phyloP scores from a whole-genome alignment of 1,140 invertebrate genomes.

The Musca domestica region DNA sequence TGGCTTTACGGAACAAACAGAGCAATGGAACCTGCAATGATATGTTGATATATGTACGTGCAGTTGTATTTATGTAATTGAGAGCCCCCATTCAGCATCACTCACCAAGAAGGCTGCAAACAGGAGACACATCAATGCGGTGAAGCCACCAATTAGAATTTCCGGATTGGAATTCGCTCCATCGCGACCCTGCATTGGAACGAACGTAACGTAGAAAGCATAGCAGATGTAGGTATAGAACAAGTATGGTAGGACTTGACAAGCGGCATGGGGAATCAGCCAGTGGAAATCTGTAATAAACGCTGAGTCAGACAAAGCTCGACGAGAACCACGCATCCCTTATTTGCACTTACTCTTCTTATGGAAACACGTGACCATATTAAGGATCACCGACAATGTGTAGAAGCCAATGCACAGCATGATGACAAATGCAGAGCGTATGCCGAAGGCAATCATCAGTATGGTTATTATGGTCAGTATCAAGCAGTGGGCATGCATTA shows the following conservation, averaged over 20 bases:
- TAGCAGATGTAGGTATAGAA: constrained; percentile 65
- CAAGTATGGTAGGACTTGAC: constrained; percentile 52
- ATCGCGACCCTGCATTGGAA: constrained; percentile 67
- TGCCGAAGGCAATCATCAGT: constrained; percentile 39
- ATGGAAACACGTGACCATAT: constrained; percentile 44
- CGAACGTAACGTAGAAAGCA: constrained; percentile 67
- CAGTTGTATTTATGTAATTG: neutral
- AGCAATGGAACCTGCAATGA: constrained; percentile 37
- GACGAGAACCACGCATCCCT: constrained; percentile 11
- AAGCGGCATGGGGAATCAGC: constrained; percentile 60
- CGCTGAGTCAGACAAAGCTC: neutral
- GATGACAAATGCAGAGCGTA: constrained; percentile 46
- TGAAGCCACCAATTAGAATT: constrained; percentile 50
- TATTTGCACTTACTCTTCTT: constrained; percentile 40
- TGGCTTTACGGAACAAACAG: constrained; percentile 49
- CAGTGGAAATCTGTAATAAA: constrained; percentile 59
- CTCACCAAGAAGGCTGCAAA: constrained; percentile 39
- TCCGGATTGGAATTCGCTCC: constrained; percentile 64
- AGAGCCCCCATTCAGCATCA: neutral
- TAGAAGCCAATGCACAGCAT: constrained; percentile 48
- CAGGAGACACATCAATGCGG: constrained; percentile 40
- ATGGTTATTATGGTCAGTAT: constrained; percentile 41
- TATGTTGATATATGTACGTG: neutral
- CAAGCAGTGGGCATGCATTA: constrained; percentile 52
- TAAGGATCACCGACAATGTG: constrained; percentile 44